A percentile compares a stretch with the other conserved stretches of the same genome.
Evolutionary conservation across 2,797 vertebrate species (phyloP).

Genomic region (Sebastes nivosus): DNA sequence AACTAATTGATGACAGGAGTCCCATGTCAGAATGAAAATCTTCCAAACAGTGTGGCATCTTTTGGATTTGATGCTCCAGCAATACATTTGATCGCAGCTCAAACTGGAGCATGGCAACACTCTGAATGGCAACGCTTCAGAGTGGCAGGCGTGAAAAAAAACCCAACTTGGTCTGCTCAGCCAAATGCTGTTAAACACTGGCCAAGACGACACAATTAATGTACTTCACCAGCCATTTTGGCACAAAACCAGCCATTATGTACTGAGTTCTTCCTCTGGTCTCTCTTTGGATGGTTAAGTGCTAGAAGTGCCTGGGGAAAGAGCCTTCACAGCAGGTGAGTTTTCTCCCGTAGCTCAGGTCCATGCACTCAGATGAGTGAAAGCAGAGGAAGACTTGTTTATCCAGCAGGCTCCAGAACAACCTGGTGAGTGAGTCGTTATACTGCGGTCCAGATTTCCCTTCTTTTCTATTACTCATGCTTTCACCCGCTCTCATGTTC

Average conservation of each 20-base stretch:
- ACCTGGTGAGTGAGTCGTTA: constrained; percentile 45
- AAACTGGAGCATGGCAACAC: constrained; percentile 1
- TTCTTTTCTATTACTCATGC: constrained; percentile 30
- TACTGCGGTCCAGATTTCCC: constrained; percentile 34
- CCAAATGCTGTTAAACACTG: constrained; percentile 29
- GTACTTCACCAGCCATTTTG: constrained; percentile 23
- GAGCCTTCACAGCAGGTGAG: constrained; percentile 26
- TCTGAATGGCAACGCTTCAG: constrained; percentile 12
- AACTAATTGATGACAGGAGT: constrained; percentile 4
- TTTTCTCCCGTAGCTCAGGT: constrained; percentile 32
- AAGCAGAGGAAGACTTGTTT: constrained; percentile 36
- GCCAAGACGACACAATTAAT: constrained; percentile 33
- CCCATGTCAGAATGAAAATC: constrained; percentile 19
- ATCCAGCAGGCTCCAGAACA: constrained; percentile 39
- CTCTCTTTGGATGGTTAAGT: constrained; percentile 22
- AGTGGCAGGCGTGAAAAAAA: constrained; percentile 13
- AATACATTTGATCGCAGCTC: constrained; percentile 8
- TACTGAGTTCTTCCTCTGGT: constrained; percentile 10
- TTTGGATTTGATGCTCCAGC: constrained; percentile 28
- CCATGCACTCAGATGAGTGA: constrained; percentile 39
- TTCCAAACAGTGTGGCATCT: constrained; percentile 6
- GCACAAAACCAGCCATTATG: constrained; percentile 29
- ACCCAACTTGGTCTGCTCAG: not conserved
- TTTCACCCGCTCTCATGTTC: constrained; percentile 74
- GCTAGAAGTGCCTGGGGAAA: constrained; percentile 25